Percentiles rank a stretch among this genome's conserved stretches.
These are phyloP conservation scores for Cygnus atratus DNA, from an alignment of 2,113 vertebrate genomes.

Conservation along the genomic window DNA sequence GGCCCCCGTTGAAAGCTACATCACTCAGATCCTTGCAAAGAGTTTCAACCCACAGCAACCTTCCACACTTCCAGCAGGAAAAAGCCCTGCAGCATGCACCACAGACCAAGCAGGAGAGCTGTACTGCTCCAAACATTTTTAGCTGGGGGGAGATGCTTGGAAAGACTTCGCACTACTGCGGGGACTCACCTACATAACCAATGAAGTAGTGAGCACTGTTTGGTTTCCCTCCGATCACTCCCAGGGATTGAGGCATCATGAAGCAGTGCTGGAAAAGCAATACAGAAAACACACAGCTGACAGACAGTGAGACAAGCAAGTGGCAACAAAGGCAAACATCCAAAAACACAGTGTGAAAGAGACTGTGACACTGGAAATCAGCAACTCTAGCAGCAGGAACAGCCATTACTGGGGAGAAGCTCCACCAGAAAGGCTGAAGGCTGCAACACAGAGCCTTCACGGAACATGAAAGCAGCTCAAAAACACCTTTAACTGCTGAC, in stretches of 20 bases:
- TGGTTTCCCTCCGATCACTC: slow-evolving; percentile 96
- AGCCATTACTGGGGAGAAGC: background rate
- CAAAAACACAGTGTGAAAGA: background rate
- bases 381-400: background rate
- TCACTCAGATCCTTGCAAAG: background rate
- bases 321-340: slow-evolving; percentile 12
- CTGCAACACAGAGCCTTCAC: background rate
- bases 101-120: background rate
- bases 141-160: background rate
- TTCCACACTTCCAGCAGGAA: background rate
- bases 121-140: background rate
- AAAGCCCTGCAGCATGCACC: background rate
- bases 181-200: slow-evolving; percentile 91
- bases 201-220: slow-evolving; percentile 99
- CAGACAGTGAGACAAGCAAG: slow-evolving; percentile 41
- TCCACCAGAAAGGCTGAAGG: background rate
- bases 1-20: background rate
- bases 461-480: background rate
- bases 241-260: slow-evolving; percentile 96
- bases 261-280: slow-evolving; percentile 90
- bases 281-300: slow-evolving; percentile 44
- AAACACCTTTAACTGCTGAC: background rate
- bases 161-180: background rate
- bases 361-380: background rate
- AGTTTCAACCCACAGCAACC: background rate